phyloP scores from a whole-genome alignment of 2,888 invertebrate genomes.

The Agrotis puta region DNA sequence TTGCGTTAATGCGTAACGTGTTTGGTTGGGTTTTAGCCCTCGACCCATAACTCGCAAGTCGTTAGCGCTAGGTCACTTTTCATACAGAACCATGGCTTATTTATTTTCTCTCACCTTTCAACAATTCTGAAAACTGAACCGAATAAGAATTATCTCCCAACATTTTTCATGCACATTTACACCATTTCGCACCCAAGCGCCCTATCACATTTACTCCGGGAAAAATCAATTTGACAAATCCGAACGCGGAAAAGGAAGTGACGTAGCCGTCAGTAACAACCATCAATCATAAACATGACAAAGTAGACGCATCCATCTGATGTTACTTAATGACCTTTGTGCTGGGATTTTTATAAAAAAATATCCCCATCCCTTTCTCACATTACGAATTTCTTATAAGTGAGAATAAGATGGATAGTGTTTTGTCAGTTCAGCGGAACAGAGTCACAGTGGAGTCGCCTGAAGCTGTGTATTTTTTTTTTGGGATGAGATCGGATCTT shows the following conservation, averaged over 20 bases:
- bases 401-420: constrained; percentile 21
- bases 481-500: constrained; percentile 49
- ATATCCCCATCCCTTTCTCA: constrained; percentile 9
- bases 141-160: constrained; percentile 31
- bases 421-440: constrained; percentile 20
- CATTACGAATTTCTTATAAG: constrained; percentile 6
- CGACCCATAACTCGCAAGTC: too few species aligned
- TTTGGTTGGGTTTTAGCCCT: too few species aligned
- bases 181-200: constrained; percentile 29
- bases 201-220: constrained; percentile 46
- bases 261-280: constrained; percentile 47
- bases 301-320: constrained; percentile 79
- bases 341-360: constrained; percentile 52
- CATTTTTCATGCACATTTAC: constrained; percentile 48
- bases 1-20: too few species aligned
- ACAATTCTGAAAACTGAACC: neutral
- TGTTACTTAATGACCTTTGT: constrained; percentile 75
- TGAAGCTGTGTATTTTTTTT: constrained; percentile 57
- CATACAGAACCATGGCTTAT: too few species aligned
- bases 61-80: too few species aligned
- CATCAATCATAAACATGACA: constrained; percentile 84
- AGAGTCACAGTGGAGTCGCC: constrained; percentile 26
- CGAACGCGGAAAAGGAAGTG: constrained; percentile 56
- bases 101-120: too few species aligned
- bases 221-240: constrained; percentile 65